Base-by-base conservation (phyloP, 2,797 vertebrate genomes). In the Pseudotriccus pelzelni region DNA sequence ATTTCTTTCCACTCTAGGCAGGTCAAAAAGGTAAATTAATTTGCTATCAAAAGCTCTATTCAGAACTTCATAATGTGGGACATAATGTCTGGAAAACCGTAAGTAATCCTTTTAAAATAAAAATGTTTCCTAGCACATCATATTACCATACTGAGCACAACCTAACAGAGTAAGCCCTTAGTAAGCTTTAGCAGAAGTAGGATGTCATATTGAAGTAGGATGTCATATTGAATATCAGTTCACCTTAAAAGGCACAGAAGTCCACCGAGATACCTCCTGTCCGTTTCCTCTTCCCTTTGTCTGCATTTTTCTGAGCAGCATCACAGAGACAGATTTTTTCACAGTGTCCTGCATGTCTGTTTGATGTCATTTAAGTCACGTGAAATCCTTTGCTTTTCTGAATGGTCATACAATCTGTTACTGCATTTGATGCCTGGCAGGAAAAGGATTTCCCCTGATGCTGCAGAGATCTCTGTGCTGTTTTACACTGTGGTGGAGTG, bases 131-230 rank as follows among this genome's bases (percentile, higher is more conserved):
- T 81, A 78, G 15, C 5, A 70, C 36, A 82, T 39, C 14, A 4
- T 80, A n/a, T 79, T 85, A 75, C 66, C 78, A 8, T 70, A 30
- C 9, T 16, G 12, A 81, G 14, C 14, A 52, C 70, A 90, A 67
- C 14, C 30, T 20, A 20, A 12, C 5, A 7, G 0, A 0, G 28
- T 37, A 66, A 43, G 18, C 21, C 6, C 13, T 80, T 34, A 72
- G 39, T 52, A 72, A 83, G 43, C 7, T 62, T 90, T 62, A 80
- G 9, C 6, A 67, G 27, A 21, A 64, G 5, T 52, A 37, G 67
- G 20, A 64, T 32, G 12, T 37, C 41, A 13, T 37, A 12, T 12
- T 37, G 27, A 21, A 64, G 5, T 52, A 37, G 67, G 20, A 64
- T 32, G 12, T 37, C 41, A 13, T 46, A 44, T 2, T 80, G 13